Evolutionary conservation across 2,113 vertebrate genomes (phyloP), one percentile per base, ranked within the genome.

Genomic region (Edolisoma coerulescens): DNA sequence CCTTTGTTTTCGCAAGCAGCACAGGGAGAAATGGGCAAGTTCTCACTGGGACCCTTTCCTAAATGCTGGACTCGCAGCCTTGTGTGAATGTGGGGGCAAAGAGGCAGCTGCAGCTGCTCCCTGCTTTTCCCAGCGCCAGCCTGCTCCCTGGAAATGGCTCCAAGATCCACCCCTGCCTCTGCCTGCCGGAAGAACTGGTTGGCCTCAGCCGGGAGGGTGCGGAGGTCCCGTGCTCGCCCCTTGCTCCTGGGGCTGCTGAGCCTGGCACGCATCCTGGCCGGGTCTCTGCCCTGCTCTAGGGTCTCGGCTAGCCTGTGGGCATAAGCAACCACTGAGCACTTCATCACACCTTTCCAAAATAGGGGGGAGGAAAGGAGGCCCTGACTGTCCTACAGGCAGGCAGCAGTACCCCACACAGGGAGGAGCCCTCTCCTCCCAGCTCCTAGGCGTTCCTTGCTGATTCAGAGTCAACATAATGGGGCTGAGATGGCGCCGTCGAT

Each of bases 381-480:
- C 56, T 27, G 67, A 33, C 10, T 49, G 60, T 60, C 70, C 35
- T 41, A 63, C 26, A 44, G 45, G 64, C 69, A 91, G 70, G 61
- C 57, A 77, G 42, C 50, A 59, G 70, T 71, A 47, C 74, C 76
- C 86, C 70, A 70, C 77, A 70, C 14, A 91, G 89, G 90, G 95
- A 89, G 93, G 92, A 93, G 92, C 45, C 89, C 60, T 94, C 71
- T 89, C 68, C 94, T 90, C 84, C 79, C 56, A 83, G 68, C 57
- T 88, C 84, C 57, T 50, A 57, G 90, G 93, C 73, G 39, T 77
- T 94, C 65, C 79, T 91, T 7, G 6, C 87, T 96, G 87, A 95
- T 95, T 90, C 84, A 80, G 67, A 92, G 86, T 95, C 87, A 93
- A 96, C 93, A 92, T 92, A 92, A 96, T 94, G 75, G 84, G 86